These are phyloP conservation scores for Carcharodon carcharias DNA, from an alignment of 2,797 vertebrate species.

Conservation along the genomic window DNA sequence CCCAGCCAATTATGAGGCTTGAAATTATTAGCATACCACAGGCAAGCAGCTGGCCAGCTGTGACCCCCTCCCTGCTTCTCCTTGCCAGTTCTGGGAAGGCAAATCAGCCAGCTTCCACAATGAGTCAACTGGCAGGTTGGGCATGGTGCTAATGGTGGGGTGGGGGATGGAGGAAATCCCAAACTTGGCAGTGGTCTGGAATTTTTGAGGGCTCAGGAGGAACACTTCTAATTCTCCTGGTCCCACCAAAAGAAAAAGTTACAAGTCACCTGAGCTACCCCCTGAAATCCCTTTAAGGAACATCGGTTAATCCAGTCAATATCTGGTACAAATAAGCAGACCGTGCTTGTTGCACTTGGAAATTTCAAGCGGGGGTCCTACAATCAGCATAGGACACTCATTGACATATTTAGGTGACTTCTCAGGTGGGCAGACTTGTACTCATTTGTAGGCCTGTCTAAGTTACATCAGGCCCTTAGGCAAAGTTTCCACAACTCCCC, in stretches of 20 bases:
- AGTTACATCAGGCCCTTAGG: neutral
- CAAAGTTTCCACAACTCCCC: neutral
- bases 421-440: neutral
- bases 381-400: neutral
- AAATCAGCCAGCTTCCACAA: no score
- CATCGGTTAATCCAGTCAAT: neutral
- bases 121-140: no score
- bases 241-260: neutral
- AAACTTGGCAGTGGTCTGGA: neutral
- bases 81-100: no score
- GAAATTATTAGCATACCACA: no score
- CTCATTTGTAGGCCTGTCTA: neutral
- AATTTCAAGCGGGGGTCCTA: neutral
- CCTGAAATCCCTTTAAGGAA: neutral
- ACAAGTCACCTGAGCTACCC: neutral
- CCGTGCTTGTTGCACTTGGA: neutral
- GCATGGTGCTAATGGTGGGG: no score
- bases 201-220: neutral
- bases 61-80: no score
- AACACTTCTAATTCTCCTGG: neutral
- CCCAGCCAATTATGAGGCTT: no score
- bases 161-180: neutral
- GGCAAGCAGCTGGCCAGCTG: no score
- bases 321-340: neutral
- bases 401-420: neutral